Evolutionary conservation across 2,113 vertebrate species (phyloP).

Genomic region (Alexandromys fortis): DNA sequence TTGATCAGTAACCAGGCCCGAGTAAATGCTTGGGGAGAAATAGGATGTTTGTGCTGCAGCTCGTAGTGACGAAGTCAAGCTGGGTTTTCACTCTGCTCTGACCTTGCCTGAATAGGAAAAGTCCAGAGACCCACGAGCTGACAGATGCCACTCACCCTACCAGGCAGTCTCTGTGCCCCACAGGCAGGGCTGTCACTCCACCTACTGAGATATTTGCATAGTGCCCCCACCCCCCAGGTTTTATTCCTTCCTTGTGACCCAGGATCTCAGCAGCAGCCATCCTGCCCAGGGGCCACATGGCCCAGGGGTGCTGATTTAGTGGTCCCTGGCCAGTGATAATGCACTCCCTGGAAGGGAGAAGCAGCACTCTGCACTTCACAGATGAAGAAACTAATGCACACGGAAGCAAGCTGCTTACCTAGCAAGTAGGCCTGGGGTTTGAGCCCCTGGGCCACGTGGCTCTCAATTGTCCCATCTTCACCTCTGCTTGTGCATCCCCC

Average conservation of each 20-base stretch:
- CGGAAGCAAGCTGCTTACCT: background rate
- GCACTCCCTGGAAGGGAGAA: background rate
- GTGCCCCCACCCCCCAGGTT: background rate
- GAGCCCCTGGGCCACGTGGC: background rate
- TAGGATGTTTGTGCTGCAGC: background rate
- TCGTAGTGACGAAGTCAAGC: background rate
- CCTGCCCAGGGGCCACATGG: background rate
- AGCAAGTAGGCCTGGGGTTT: background rate
- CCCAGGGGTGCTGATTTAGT: background rate
- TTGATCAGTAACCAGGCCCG: constrained; percentile 16
- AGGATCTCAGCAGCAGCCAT: background rate
- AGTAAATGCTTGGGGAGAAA: background rate
- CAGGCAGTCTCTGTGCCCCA: background rate
- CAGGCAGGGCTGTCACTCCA: background rate
- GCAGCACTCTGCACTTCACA: background rate
- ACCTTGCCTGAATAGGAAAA: background rate
- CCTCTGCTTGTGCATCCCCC: background rate
- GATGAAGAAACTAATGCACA: background rate
- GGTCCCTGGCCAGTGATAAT: background rate
- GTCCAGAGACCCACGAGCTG: background rate
- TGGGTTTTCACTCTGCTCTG: background rate
- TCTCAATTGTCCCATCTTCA: background rate
- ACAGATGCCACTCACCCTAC: background rate
- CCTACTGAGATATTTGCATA: background rate
- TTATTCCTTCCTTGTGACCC: background rate